Conservation (phyloP, 2,888 invertebrate species). For the Macaria notata region DNA sequence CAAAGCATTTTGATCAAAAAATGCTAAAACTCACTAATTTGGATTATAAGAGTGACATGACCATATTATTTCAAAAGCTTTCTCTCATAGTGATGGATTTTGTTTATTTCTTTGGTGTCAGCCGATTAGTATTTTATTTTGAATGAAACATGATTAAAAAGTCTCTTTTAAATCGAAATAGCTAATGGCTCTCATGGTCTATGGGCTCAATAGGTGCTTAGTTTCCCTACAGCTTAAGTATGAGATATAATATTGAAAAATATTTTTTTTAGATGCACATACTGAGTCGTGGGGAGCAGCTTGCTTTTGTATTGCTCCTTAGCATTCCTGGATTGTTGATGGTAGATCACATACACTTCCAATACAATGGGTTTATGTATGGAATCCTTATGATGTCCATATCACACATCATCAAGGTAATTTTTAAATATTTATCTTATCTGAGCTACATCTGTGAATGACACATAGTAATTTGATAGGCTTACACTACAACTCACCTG, state of each 20-base stretch:
- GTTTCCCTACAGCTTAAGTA: too few relatives aligned
- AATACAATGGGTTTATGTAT: constrained; percentile 98
- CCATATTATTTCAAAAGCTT: constrained; percentile 93
- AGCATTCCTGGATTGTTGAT: constrained; percentile 93
- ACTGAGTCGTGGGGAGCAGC: constrained; percentile 78
- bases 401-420: constrained; percentile 85
- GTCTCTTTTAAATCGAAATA: too few relatives aligned
- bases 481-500: too few relatives aligned
- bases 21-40: constrained; percentile 92
- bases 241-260: too few relatives aligned
- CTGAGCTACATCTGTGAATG: too few relatives aligned
- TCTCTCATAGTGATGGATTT: constrained; percentile 95
- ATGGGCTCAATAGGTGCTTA: too few relatives aligned
- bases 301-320: constrained; percentile 86
- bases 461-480: too few relatives aligned
- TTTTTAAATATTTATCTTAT: too few relatives aligned
- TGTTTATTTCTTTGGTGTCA: constrained; percentile 88
- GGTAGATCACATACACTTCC: constrained; percentile 99
- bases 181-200: too few relatives aligned
- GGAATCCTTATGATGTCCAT: constrained; percentile 92
- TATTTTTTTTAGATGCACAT: constrained; percentile 82
- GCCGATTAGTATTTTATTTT: constrained; percentile 85
- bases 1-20: constrained; percentile 88
- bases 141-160: too few relatives aligned
- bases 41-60: constrained; percentile 89